Conservation (phyloP, 1,140 invertebrate species). For the Copidosoma floridanum region DNA sequence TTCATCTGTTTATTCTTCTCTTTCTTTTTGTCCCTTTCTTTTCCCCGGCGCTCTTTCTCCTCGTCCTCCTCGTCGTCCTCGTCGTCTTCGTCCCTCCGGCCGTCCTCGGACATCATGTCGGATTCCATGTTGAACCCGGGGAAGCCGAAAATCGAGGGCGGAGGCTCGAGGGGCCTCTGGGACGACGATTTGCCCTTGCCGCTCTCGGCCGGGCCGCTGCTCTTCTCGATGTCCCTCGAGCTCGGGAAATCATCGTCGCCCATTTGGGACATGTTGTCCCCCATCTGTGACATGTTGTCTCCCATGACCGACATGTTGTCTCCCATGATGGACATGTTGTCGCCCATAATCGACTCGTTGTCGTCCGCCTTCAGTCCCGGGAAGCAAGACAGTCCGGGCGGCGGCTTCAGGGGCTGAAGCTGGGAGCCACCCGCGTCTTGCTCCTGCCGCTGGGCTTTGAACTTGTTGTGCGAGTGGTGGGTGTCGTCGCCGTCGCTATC, state of each 20-base stretch:
- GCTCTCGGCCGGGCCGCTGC: not conserved
- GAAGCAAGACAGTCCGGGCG: slow-evolving; percentile 21
- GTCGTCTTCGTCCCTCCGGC: slow-evolving; percentile 17
- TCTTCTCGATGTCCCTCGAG: too few species aligned
- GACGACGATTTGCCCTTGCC: slow-evolving; percentile 3
- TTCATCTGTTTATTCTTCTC: slow-evolving; percentile 22
- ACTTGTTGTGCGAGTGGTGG: not conserved
- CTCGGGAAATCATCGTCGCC: not conserved
- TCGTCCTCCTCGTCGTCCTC: slow-evolving; percentile 21
- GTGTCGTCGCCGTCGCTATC: slow-evolving; percentile 34
- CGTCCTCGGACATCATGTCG: slow-evolving; percentile 38
- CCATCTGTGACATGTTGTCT: slow-evolving; percentile 1
- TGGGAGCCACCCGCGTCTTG: slow-evolving; percentile 22
- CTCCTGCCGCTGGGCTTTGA: slow-evolving; percentile 16
- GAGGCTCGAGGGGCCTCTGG: slow-evolving; percentile 40
- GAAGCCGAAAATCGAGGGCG: slow-evolving; percentile 33
- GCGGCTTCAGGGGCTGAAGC: slow-evolving; percentile 23
- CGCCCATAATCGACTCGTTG: slow-evolving; percentile 13
- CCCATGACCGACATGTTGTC: slow-evolving; percentile 6
- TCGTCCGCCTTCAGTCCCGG: slow-evolving; percentile 16
- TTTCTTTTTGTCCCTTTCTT: not conserved
- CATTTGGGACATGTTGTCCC: not conserved
- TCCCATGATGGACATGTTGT: slow-evolving; percentile 6
- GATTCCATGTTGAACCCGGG: slow-evolving; percentile 30
- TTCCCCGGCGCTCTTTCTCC: not conserved